Conservation (phyloP, 2,888 invertebrate genomes). For the Cetonia aurata region DNA sequence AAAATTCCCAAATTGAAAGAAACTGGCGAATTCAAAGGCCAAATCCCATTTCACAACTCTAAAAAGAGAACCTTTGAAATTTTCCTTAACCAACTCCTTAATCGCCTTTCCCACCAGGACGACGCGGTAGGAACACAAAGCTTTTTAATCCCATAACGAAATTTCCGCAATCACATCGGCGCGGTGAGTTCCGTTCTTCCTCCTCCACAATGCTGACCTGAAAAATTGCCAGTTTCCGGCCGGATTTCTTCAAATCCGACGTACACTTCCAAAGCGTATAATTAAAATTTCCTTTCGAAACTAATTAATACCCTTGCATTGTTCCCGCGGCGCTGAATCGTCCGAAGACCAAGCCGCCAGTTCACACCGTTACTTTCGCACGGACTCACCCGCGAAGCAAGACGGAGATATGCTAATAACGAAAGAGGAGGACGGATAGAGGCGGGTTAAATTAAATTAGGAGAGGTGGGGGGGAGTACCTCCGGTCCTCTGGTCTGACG, state of each 20-base stretch:
- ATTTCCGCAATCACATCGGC: constrained; percentile 16
- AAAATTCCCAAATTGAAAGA: too few relatives aligned
- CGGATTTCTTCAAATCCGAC: too few relatives aligned
- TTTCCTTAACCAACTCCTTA: too few relatives aligned
- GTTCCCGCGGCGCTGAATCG: not conserved
- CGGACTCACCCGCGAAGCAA: not conserved
- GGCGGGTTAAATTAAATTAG: constrained; percentile 27
- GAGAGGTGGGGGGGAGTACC: constrained; percentile 22
- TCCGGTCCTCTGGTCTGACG: not conserved
- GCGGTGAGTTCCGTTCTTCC: too few relatives aligned
- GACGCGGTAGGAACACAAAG: not conserved
- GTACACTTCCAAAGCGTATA: constrained; percentile 8
- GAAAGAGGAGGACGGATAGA: constrained; percentile 5
- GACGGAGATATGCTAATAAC: not conserved
- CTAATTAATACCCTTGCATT: constrained; percentile 13
- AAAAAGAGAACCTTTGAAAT: too few relatives aligned
- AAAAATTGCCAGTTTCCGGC: too few relatives aligned
- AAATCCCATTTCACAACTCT: too few relatives aligned
- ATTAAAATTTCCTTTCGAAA: constrained; percentile 16
- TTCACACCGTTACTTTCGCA: not conserved
- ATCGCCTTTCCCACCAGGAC: too few relatives aligned
- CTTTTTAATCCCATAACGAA: constrained; percentile 20
- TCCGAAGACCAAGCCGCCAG: not conserved
- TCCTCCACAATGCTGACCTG: too few relatives aligned
- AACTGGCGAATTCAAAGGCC: too few relatives aligned